Evolutionary conservation across 2,888 invertebrate species (phyloP), one percentile per base, ranked within the genome.

Genomic region (Oithona nana): DNA sequence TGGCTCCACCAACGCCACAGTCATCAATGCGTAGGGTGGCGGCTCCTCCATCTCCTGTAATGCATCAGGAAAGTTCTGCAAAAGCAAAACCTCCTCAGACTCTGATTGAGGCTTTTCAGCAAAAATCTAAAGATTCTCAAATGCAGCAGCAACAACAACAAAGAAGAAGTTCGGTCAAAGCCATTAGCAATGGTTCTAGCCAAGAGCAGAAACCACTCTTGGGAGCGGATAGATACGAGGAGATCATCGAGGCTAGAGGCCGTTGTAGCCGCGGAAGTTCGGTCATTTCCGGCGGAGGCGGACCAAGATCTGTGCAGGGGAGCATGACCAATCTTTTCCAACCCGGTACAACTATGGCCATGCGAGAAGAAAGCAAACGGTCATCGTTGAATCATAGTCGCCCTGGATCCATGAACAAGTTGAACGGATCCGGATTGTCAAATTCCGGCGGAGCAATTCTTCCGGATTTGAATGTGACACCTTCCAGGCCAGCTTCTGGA

Each of bases 171-270:
- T n/a, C n/a, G n/a, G n/a, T n/a, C n/a, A n/a, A n/a, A n/a, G n/a
- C n/a, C n/a, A n/a, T n/a, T n/a, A n/a, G n/a, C n/a, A n/a, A n/a
- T n/a, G n/a, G n/a, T n/a, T n/a, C n/a, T n/a, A n/a, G n/a, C n/a
- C n/a, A n/a, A n/a, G 22, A 52, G 8, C 6, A 24, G 20, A 28
- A 56, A 56, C 28, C 56, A 4, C 20, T 20, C 28, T 22, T 56
- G 24, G 56, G 56, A 16, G 11, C 28, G 6, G 56, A 56, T 28
- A 56, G 56, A n/a, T 56, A 56, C 20, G 56, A 56, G 56, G 56
- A 56, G 13, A 56, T 56, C 24, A 56, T 56, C 28, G 39, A 39
- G 39, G 39, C 39, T 16, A 6, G 39, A 16, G 39, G 39, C 39
- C 39, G 39, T 16, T n/a, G n/a, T n/a, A n/a, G n/a, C n/a, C 6